Percentiles rank a stretch among this genome's conserved stretches.
These are phyloP conservation scores for Ailurus styani DNA, from an alignment of 2,113 vertebrate genomes.

Conservation along the genomic window DNA sequence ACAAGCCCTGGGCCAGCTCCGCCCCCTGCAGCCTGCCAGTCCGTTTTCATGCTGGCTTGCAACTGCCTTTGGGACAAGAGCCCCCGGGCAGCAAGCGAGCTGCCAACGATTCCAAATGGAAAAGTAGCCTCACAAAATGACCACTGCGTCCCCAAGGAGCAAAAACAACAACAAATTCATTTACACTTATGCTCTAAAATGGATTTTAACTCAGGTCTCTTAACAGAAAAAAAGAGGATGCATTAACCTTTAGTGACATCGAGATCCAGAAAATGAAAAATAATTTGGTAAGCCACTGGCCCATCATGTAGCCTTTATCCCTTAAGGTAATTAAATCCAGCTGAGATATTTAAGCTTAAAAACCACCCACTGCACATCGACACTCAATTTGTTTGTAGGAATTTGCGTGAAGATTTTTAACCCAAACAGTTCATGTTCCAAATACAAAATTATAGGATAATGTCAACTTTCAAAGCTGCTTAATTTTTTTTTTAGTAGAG, in stretches of 20 bases:
- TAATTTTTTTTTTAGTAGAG: background rate
- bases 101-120: slow-evolving; percentile 55
- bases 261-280: slow-evolving; percentile 69
- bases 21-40: slow-evolving; percentile 39
- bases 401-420: slow-evolving; percentile 60
- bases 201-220: slow-evolving; percentile 63
- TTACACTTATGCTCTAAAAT: slow-evolving; percentile 65
- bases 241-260: slow-evolving; percentile 72
- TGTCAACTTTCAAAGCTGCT: slow-evolving; percentile 23
- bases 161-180: slow-evolving; percentile 69
- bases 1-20: slow-evolving; percentile 53
- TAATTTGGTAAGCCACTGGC: slow-evolving; percentile 73
- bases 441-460: slow-evolving; percentile 31
- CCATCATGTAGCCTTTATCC: slow-evolving; percentile 68
- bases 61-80: background rate
- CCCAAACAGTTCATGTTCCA: slow-evolving; percentile 8
- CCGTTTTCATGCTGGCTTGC: slow-evolving; percentile 37
- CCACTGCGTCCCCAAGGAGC: slow-evolving; percentile 63
- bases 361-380: slow-evolving; percentile 41
- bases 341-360: slow-evolving; percentile 66
- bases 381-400: slow-evolving; percentile 45
- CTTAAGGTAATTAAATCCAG: slow-evolving; percentile 71
- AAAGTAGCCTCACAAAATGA: slow-evolving; percentile 60
- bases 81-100: background rate
- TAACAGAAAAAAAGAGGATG: slow-evolving; percentile 55